Evolutionary conservation across 2,888 invertebrate species (phyloP).

Genomic region (Nysson spinosus): DNA sequence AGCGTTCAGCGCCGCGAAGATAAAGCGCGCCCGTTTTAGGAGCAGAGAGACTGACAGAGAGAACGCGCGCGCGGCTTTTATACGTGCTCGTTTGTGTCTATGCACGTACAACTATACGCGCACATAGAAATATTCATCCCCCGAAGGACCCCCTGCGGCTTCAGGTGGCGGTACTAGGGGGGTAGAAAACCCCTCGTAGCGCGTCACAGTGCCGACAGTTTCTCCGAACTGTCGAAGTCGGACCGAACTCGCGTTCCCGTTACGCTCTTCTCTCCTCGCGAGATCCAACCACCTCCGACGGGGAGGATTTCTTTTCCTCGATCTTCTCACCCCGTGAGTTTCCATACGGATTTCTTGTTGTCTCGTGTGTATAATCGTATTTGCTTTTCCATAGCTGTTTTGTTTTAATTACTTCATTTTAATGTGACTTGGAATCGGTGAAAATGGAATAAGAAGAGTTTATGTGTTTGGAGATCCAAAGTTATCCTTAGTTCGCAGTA

Average conservation of each 20-base stretch:
- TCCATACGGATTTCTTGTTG: background rate
- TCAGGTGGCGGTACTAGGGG: conserved; percentile 62
- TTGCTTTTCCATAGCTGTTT: background rate
- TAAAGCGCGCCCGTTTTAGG: conserved; percentile 62
- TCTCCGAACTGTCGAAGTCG: conserved; percentile 58
- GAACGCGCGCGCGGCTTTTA: conserved; percentile 14
- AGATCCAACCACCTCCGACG: background rate
- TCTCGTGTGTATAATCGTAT: background rate
- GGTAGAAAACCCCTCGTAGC: conserved; percentile 56
- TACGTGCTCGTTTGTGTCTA: conserved; percentile 18
- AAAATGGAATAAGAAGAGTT: too few relatives aligned
- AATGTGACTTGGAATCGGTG: too few relatives aligned
- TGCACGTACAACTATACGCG: background rate
- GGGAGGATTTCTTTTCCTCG: background rate
- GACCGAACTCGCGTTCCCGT: background rate
- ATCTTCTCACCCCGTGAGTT: background rate
- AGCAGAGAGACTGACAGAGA: conserved; percentile 48
- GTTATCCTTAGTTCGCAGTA: too few relatives aligned
- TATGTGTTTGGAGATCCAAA: too few relatives aligned
- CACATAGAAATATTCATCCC: conserved; percentile 29
- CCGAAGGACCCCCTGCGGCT: conserved; percentile 58
- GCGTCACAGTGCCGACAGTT: conserved; percentile 59
- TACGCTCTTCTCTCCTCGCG: conserved; percentile 8
- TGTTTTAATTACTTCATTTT: background rate
- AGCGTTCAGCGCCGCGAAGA: conserved; percentile 46